Conservation (phyloP, 2,797 vertebrate species). For the Scyliorhinus canicula region DNA sequence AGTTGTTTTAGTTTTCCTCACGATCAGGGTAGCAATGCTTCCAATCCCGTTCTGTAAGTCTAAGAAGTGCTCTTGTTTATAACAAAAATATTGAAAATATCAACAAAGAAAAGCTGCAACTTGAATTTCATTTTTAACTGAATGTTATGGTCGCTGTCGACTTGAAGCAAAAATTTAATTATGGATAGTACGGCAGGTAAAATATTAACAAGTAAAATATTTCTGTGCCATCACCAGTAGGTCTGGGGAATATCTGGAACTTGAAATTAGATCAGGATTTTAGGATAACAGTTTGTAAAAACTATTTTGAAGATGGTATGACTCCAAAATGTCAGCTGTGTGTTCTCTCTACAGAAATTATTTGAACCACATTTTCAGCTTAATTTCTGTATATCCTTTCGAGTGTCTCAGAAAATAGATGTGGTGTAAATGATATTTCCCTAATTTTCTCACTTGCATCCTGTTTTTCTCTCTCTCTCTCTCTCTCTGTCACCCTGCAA, state of each 20-base stretch:
- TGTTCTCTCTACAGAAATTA: neutral
- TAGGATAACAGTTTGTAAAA: neutral
- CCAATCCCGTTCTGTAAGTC: neutral
- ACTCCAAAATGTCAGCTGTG: neutral
- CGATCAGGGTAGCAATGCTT: neutral
- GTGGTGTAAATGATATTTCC: neutral
- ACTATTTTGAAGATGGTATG: neutral
- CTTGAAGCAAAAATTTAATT: neutral
- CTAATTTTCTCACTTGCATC: neutral
- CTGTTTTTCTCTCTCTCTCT: neutral
- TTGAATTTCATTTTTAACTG: neutral
- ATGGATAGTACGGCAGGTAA: neutral
- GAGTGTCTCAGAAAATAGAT: neutral
- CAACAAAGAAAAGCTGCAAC: neutral
- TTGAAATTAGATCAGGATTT: neutral
- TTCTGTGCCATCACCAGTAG: neutral
- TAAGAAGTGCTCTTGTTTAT: neutral
- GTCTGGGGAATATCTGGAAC: neutral
- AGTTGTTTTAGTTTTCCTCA: neutral
- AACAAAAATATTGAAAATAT: constrained; percentile 2
- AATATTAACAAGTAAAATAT: neutral
- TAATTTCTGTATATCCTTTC: neutral
- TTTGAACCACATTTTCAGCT: neutral
- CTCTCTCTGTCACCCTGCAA: no score
- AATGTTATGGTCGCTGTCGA: neutral